Conservation (phyloP, 2,797 vertebrate genomes). For the Knipowitschia caucasica region DNA sequence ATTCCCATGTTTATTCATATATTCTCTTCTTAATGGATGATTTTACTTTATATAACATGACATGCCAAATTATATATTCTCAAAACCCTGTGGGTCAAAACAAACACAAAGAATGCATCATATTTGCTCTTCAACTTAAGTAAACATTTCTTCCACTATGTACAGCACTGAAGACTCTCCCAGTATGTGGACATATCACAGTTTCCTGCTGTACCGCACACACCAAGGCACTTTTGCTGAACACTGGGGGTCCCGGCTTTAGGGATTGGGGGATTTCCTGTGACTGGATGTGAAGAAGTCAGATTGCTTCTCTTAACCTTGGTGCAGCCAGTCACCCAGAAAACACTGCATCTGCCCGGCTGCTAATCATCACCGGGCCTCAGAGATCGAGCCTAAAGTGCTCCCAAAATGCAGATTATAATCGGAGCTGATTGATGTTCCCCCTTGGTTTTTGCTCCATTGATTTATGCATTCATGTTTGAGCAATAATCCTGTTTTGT, state of each 20-base stretch:
- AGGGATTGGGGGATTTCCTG: constrained; percentile 4
- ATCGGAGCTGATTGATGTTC: neutral
- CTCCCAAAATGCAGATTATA: neutral
- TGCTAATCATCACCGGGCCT: constrained; percentile 55
- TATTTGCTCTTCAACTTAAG: too few species aligned
- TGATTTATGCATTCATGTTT: too few species aligned
- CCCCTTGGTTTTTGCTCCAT: too few species aligned
- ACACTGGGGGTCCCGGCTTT: constrained; percentile 34
- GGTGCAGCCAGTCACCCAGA: constrained; percentile 59
- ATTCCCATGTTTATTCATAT: neutral
- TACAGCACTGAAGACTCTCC: too few species aligned
- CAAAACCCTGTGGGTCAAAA: too few species aligned
- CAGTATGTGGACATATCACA: too few species aligned
- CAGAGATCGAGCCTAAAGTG: constrained; percentile 40
- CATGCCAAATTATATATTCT: too few species aligned
- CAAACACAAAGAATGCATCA: too few species aligned
- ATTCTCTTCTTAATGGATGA: too few species aligned
- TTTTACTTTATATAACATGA: too few species aligned
- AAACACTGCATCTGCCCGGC: constrained; percentile 29
- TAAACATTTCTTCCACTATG: constrained; percentile 18
- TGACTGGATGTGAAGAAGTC: constrained; percentile 28
- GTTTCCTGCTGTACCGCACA: constrained; percentile 29
- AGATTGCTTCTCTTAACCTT: constrained; percentile 56
- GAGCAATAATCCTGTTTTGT: too few species aligned
- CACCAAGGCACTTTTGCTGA: constrained; percentile 28